These are phyloP conservation scores for Elegia similella DNA, from an alignment of 2,888 invertebrate species.

Conservation along the genomic window DNA sequence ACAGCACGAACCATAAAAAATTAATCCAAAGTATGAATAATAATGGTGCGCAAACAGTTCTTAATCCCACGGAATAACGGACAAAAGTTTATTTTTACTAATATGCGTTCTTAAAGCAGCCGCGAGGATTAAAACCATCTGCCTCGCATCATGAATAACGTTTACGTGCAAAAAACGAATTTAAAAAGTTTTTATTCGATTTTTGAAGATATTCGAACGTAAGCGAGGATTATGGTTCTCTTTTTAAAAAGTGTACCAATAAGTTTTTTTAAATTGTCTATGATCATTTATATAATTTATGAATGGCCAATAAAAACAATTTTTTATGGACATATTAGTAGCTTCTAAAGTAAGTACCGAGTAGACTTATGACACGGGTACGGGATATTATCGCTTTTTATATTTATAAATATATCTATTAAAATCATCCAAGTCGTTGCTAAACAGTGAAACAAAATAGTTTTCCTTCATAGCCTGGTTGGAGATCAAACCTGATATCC, in stretches of 20 bases:
- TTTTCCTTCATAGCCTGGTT: too few relatives aligned
- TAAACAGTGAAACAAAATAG: too few relatives aligned
- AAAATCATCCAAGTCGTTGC: too few relatives aligned
- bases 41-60: constrained; percentile 41
- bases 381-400: too few relatives aligned
- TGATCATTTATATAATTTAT: too few relatives aligned
- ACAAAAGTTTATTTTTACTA: constrained; percentile 28
- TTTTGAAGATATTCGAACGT: neutral
- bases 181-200: constrained; percentile 6
- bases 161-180: constrained; percentile 12
- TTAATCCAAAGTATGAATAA: constrained; percentile 45
- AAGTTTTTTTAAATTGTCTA: neutral
- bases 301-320: too few relatives aligned
- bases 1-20: constrained; percentile 7
- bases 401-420: too few relatives aligned
- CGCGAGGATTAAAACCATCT: constrained; percentile 13
- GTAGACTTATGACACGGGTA: too few relatives aligned
- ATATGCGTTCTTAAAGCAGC: constrained; percentile 13
- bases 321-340: too few relatives aligned
- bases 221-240: constrained; percentile 1
- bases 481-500: too few relatives aligned
- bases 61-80: constrained; percentile 47
- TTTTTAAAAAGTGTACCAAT: constrained; percentile 2
- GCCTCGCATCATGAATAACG: constrained; percentile 17
- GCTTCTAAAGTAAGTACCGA: too few relatives aligned